Evolutionary conservation across 2,888 invertebrate species (phyloP), one percentile per base, ranked within the genome.

Genomic region (Ptychoptera contaminata): DNA sequence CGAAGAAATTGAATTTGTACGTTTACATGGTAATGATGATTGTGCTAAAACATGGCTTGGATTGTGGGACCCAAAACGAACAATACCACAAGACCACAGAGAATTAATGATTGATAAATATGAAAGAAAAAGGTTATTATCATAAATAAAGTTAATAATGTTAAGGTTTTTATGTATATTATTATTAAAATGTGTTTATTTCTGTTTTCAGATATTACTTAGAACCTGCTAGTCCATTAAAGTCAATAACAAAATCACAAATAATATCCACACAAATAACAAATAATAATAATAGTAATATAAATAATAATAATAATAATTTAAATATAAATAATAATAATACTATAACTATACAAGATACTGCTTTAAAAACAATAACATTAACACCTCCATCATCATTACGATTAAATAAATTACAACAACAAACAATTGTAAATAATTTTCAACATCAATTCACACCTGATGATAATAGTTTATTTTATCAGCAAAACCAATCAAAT

Each of bases 41-140:
- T 94, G 94, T 67, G 77, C 81, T 59, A 80, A 82, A 64, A 83
- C 91, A 54, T 97, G 93, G 92, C 70, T 97, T 55, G 94, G 92
- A 8, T 70, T 91, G 42, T 83, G 85, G 70, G 91, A 88, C 63
- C 73, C 76, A 37, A 82, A 84, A 59, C 76, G 79, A 51, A 80
- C 80, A 56, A 91, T 91, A 58, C 92, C 92, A 66, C 85, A 87
- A 65, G 81, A 84, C 63, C 82, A 93, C 57, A 82, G 83, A 62
- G 91, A 93, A 65, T 81, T 91, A 58, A 90, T 94, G 88, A 76
- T 82, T 44, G 83, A 91, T 59, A 96, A 94, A 68, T 96, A 96
- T 62, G 96, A 97, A 65, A 78, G 83, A 59, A 92, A 91, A 62
- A 77, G 90, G 60, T 82, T 74, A 41, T 40, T 42, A 23, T 23